A percentile compares a stretch with the other conserved stretches of the same genome.
phyloP scores from a whole-genome alignment of 2,888 invertebrate species.

The Mayetiola destructor region DNA sequence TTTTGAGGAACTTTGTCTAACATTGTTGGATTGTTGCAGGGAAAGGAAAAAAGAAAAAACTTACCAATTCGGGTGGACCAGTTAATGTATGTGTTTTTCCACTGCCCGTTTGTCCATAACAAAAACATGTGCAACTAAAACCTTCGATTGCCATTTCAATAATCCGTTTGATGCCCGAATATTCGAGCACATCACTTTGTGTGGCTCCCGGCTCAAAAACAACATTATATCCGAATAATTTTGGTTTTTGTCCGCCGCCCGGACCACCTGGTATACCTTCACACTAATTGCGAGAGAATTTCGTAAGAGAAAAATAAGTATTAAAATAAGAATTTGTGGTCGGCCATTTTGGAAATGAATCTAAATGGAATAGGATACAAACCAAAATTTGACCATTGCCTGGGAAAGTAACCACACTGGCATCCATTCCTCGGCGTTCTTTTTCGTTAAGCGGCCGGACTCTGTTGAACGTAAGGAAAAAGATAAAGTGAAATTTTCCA shows the following conservation, averaged over 20 bases:
- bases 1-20: neutral
- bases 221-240: slow-evolving; percentile 87
- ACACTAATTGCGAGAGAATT: slow-evolving; percentile 29
- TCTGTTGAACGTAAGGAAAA: no score
- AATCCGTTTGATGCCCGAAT: slow-evolving; percentile 76
- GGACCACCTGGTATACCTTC: slow-evolving; percentile 37
- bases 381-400: slow-evolving; percentile 73
- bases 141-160: slow-evolving; percentile 91
- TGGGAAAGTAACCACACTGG: slow-evolving; percentile 63
- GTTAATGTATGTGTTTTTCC: slow-evolving; percentile 94
- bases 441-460: slow-evolving; percentile 68
- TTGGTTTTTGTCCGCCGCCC: slow-evolving; percentile 52
- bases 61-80: slow-evolving; percentile 73
- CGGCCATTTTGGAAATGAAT: neutral
- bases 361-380: slow-evolving; percentile 18
- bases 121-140: slow-evolving; percentile 85
- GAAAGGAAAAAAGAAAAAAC: neutral
- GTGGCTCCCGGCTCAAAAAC: slow-evolving; percentile 86
- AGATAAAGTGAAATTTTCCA: no score
- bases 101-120: slow-evolving; percentile 89
- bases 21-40: neutral
- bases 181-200: slow-evolving; percentile 67
- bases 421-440: slow-evolving; percentile 55
- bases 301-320: neutral
- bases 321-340: slow-evolving; percentile 9